Conservation (phyloP, 1,140 invertebrate species). For the Pseudachorutes palmiensis region DNA sequence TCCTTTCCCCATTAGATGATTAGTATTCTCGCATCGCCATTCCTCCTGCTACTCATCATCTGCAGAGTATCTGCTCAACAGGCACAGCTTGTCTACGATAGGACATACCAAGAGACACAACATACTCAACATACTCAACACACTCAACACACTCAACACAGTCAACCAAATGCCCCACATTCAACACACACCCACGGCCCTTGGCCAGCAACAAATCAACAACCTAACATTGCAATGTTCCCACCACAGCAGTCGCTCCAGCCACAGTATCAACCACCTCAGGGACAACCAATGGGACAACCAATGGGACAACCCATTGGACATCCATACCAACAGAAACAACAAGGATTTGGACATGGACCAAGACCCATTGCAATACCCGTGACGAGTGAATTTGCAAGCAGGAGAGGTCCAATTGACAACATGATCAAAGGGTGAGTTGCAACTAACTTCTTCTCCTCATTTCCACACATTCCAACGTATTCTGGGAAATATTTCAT, state of each 20-base stretch:
- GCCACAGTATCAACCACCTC: not conserved
- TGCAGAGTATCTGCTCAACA: not conserved
- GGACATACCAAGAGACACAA: not conserved
- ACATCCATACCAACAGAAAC: not conserved
- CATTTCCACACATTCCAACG: not conserved
- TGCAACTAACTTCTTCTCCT: not conserved
- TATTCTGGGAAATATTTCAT: no score
- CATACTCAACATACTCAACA: not conserved
- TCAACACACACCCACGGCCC: not conserved
- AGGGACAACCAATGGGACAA: no score
- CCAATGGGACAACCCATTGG: no score
- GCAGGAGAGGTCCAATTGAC: conserved; percentile 3
- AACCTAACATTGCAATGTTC: conserved; percentile 2
- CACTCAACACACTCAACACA: not conserved
- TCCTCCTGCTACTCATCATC: not conserved
- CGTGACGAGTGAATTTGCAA: not conserved
- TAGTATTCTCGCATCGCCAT: no score
- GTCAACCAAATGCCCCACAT: not conserved
- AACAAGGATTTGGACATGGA: not conserved
- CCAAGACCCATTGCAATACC: not conserved
- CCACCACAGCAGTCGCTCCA: not conserved
- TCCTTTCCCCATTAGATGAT: conserved; percentile 9
- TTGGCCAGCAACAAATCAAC: not conserved
- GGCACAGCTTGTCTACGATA: conserved; percentile 8
- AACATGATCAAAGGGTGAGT: conserved; percentile 2